Evolutionary conservation across 35 echinoderm and acorn worm genomes (phyloP).

Genomic region (Acanthaster planci): DNA sequence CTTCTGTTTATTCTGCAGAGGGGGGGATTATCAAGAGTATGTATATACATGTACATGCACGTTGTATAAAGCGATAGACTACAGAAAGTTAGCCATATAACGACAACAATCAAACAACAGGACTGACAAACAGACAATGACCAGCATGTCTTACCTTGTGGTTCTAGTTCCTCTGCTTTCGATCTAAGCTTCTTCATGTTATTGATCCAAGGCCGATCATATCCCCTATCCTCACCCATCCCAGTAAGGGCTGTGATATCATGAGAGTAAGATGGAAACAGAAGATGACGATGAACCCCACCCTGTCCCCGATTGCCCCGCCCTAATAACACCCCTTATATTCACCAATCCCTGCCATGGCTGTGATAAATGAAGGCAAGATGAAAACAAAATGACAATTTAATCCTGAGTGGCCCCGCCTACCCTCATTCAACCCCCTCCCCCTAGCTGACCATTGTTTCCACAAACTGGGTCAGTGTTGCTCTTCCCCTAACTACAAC

Average conservation of each 20-base stretch:
- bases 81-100: no score
- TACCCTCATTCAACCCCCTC: background rate
- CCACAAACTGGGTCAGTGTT: background rate
- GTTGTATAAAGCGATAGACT: no score
- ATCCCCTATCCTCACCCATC: slow-evolving; percentile 73
- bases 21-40: no score
- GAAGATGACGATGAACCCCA: background rate
- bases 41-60: no score
- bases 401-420: background rate
- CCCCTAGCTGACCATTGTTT: background rate
- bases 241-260: slow-evolving; percentile 23
- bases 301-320: background rate
- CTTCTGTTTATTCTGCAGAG: no score
- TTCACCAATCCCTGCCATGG: background rate
- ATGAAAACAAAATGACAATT: background rate
- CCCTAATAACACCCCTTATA: background rate
- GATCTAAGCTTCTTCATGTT: slow-evolving; percentile 85
- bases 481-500: background rate
- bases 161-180: background rate
- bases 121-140: background rate
- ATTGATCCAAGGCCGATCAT: slow-evolving; percentile 72
- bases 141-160: slow-evolving; percentile 27
- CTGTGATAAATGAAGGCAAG: background rate
- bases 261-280: background rate
- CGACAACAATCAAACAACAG: no score